Percentiles rank a stretch among this genome's conserved stretches.
Evolutionary conservation across 2,113 vertebrate species (phyloP).

Genomic region (Amia ocellicauda): DNA sequence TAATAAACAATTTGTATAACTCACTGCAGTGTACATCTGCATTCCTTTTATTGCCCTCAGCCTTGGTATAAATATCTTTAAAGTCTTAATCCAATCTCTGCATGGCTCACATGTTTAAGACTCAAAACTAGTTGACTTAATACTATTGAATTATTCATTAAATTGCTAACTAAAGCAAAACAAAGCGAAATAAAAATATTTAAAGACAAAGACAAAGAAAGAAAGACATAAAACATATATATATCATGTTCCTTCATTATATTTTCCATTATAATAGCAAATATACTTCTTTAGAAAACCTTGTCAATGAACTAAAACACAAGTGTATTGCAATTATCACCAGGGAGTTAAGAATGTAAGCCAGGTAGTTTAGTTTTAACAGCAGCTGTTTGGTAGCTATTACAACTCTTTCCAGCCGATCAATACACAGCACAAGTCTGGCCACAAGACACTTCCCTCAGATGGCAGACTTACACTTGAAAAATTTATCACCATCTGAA

Average conservation of each 20-base stretch:
- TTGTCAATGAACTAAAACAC: slow-evolving; percentile 41
- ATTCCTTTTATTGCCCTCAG: neutral
- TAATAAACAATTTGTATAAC: slow-evolving; percentile 29
- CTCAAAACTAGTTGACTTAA: no score
- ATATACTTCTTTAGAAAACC: neutral
- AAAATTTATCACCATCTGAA: slow-evolving; percentile 31
- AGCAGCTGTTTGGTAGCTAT: slow-evolving; percentile 53
- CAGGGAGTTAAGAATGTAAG: slow-evolving; percentile 29
- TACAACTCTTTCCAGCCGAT: slow-evolving; percentile 51
- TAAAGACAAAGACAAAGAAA: no score
- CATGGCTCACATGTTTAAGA: no score
- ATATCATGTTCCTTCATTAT: no score
- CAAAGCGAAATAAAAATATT: no score
- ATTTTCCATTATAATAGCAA: no score
- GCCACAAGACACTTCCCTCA: slow-evolving; percentile 39
- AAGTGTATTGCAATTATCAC: slow-evolving; percentile 34
- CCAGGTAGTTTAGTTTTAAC: slow-evolving; percentile 48
- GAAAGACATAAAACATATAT: no score
- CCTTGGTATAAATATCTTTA: no score
- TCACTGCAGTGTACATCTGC: slow-evolving; percentile 7
- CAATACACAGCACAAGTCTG: slow-evolving; percentile 40
- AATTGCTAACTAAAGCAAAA: no score
- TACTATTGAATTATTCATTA: no score
- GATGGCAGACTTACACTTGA: slow-evolving; percentile 9
- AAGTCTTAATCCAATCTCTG: no score